Base-by-base conservation (phyloP, 2,113 vertebrate species). In the Syngnathoides biaculeatus region DNA sequence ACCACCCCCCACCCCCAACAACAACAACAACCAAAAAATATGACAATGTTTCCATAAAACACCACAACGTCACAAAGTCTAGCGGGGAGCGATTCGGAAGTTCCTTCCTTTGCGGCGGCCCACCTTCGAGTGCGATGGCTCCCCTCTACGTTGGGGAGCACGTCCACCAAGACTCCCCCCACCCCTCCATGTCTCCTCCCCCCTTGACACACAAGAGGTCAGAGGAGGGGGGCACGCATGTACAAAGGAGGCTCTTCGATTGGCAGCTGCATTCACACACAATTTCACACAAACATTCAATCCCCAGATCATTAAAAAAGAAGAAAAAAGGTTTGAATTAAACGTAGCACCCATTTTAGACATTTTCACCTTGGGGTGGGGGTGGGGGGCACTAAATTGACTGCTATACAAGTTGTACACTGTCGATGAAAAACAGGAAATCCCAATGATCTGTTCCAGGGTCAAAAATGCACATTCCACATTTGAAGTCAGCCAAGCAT, bases 241-340 rank as follows among this genome's bases (percentile, higher is more conserved):
- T 92, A 95, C 94, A 96, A 92, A 92, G 70, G 87, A 91, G 86
- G 86, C 86, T 89, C 79, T 91, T 85, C 86, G 88, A 92, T 70
- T 85, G 93, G 95, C 96, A 98, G 96, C 96, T 98, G 96, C 95
- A 95, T 92, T 86, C 93, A 93, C 86, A 85, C 87, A 87, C 84
- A 13, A 43, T 43, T 13, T 43, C 45, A 47, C 45, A 47, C 45
- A 47, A 15, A 48, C 13, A 20, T 6, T 83, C 88, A 87, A 80
- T 55, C 26, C 26, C 22, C 52, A 55, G 52, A 55, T 26, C 4
- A 14, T 26, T 24, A 12, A 14, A 55, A 55, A 55, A 26, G 4
- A 26, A 4, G 30, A 55, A 55, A 26, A 10, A 26, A 4, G 30
- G 3, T 35, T 35, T 35, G 30, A 55, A 55, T 55, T 24, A 55